Conservation (phyloP, 2,888 invertebrate species). For the Brenthis ino region DNA sequence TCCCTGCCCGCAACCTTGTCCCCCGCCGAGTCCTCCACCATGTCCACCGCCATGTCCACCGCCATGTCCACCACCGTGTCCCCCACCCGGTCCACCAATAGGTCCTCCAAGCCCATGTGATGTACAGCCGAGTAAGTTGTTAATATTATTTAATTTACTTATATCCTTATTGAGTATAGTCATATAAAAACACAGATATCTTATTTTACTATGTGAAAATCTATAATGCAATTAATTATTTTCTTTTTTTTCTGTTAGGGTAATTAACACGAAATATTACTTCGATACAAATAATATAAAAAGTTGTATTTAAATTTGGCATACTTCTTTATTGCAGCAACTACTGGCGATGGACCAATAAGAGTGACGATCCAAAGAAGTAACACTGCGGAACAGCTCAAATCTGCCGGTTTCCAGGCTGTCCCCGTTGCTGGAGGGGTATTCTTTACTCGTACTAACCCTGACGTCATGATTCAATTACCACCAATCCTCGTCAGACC, state of each 20-base stretch:
- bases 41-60: slow-evolving; percentile 35
- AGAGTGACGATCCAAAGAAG: slow-evolving; percentile 48
- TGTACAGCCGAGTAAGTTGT: slow-evolving; percentile 30
- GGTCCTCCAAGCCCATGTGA: slow-evolving; percentile 19
- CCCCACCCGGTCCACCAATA: slow-evolving; percentile 33
- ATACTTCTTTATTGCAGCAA: slow-evolving; percentile 49
- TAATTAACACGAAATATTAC: too few relatives aligned
- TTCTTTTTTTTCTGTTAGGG: background rate
- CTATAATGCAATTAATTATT: background rate
- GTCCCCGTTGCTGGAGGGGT: slow-evolving; percentile 61
- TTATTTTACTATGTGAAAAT: too few relatives aligned
- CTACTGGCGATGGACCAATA: slow-evolving; percentile 56
- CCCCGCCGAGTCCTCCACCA: slow-evolving; percentile 44
- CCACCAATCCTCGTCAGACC: slow-evolving; percentile 63
- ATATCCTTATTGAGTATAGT: too few relatives aligned
- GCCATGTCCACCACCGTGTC: slow-evolving; percentile 28
- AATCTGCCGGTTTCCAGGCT: slow-evolving; percentile 55
- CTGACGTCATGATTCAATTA: slow-evolving; percentile 64
- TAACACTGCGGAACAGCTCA: slow-evolving; percentile 47
- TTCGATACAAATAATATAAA: too few relatives aligned
- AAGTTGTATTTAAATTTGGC: slow-evolving; percentile 21
- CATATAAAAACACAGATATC: too few relatives aligned
- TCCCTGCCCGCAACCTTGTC: slow-evolving; percentile 38
- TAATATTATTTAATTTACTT: too few relatives aligned
- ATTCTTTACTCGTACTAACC: slow-evolving; percentile 56